Percentiles rank a stretch among this genome's conserved stretches.
phyloP scores from a whole-genome alignment of 2,797 vertebrate genomes.

The Fratercula arctica region DNA sequence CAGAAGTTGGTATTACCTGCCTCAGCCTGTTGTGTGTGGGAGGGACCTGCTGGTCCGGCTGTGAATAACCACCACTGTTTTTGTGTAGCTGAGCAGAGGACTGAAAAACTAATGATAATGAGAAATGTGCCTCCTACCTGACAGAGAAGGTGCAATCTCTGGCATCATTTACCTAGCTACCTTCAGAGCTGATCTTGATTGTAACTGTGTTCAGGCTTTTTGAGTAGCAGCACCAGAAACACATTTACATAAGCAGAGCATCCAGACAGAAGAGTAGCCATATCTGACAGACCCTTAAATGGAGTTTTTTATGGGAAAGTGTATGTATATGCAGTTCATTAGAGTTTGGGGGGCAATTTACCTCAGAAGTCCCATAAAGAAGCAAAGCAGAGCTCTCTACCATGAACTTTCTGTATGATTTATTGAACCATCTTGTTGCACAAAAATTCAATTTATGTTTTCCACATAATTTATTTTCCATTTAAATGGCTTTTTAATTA shows the following conservation, averaged over 20 bases:
- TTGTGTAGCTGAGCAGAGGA: neutral
- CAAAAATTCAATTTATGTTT: conserved; percentile 57
- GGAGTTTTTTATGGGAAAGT: neutral
- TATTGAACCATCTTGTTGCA: conserved; percentile 10
- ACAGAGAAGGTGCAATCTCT: neutral
- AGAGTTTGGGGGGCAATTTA: neutral
- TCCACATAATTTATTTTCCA: conserved; percentile 52
- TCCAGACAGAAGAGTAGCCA: neutral
- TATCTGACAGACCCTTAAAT: neutral
- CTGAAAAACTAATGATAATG: neutral
- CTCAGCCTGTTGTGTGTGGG: neutral
- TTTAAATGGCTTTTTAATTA: conserved; percentile 65
- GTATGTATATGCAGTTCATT: neutral
- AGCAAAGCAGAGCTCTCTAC: conserved; percentile 29
- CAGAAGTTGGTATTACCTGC: conserved; percentile 7
- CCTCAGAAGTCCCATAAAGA: neutral
- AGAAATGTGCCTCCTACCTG: neutral
- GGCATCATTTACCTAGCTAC: neutral
- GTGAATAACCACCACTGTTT: neutral
- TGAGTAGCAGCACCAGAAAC: neutral
- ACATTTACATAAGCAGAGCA: neutral
- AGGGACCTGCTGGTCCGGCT: conserved; percentile 21
- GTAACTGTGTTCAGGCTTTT: neutral
- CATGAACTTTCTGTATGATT: neutral
- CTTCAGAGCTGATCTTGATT: neutral